A percentile compares a stretch with the other conserved stretches of the same genome.
Conservation (phyloP, 53 echinoderm and acorn worm species). For the Pentamera pediparva region DNA sequence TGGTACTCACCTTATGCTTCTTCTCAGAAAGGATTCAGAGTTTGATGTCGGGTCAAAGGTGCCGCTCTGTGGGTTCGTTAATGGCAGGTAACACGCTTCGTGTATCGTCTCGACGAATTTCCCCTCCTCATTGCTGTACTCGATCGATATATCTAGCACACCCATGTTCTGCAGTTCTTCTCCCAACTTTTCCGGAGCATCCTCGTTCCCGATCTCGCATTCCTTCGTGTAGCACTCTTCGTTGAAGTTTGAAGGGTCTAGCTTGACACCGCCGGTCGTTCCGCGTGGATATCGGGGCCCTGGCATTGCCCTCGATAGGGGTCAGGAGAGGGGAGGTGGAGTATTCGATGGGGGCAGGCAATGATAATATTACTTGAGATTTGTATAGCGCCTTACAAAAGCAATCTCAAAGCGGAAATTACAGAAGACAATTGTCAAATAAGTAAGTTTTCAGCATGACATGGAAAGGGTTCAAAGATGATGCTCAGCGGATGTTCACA, state of each 20-base stretch:
- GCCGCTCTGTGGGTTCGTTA: conserved; percentile 72
- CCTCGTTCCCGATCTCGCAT: conserved; percentile 65
- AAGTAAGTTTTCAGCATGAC: no score
- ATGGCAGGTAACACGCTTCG: conserved; percentile 73
- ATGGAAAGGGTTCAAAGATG: no score
- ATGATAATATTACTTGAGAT: conserved; percentile 69
- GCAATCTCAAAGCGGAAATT: conserved; percentile 66
- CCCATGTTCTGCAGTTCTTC: conserved; percentile 71
- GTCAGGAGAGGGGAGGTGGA: conserved; percentile 64
- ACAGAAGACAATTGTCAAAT: no score
- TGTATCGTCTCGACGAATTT: conserved; percentile 97
- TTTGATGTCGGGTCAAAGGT: conserved; percentile 96
- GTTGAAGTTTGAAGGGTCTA: conserved; percentile 81
- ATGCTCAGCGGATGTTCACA: no score
- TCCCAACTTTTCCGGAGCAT: conserved; percentile 49
- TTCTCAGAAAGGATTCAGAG: conserved; percentile 95
- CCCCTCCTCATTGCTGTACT: conserved; percentile 78
- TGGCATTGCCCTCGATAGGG: conserved; percentile 52
- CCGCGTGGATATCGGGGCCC: conserved; percentile 58
- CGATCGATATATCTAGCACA: conserved; percentile 79
- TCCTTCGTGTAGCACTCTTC: conserved; percentile 91
- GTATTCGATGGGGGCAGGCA: conserved; percentile 59
- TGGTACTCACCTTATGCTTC: conserved; percentile 98
- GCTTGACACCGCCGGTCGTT: conserved; percentile 52
- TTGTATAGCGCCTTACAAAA: no score